Evolutionary conservation across 1,140 invertebrate species (phyloP), one percentile per base, ranked within the genome.

Genomic region (Psilanteris sp.): DNA sequence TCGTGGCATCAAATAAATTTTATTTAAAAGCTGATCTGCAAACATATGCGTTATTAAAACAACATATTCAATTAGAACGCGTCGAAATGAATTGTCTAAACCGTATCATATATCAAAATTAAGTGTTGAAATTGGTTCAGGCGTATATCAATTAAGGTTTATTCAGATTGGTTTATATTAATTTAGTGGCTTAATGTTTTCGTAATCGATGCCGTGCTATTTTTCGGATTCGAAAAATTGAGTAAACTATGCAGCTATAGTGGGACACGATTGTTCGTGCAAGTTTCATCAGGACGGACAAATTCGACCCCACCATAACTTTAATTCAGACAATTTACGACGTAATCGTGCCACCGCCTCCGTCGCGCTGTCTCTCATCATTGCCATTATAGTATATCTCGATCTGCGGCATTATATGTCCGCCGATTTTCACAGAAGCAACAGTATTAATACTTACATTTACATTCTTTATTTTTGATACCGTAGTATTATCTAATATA

Each of bases 271-370:
- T 73, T 37, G 64, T 39, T n/a, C 32, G 67, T 77, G 70, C 74
- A 61, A 84, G 78, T 80, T 82, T 79, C 71, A 83, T 82, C 77
- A 46, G 79, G 61, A 72, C 75, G 55, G 57, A 72, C 61, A 64
- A 70, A 64, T 64, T 68, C 77, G 81, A 84, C 84, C 84, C 83
- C 73, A 83, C 73, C 73, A 79, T 66, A 62, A 76, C 55, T 79
- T 82, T 83, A 85, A 85, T 85, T 85, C 78, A 84, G 82, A 77
- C 83, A 85, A 85, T 85, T 85, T 84, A 83, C 79, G 80, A 79
- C 62, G 74, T 46, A 77, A 70, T 80, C 80, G 68, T 71, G 67
- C 64, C 44, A 70, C 73, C 66, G 64, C 66, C 72, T 76, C 59
- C 64, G 43, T 75, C 39, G 59, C 48, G 18, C 54, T 54, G 59